Conservation (phyloP, 2,888 invertebrate genomes). For the Belgica antarctica region DNA sequence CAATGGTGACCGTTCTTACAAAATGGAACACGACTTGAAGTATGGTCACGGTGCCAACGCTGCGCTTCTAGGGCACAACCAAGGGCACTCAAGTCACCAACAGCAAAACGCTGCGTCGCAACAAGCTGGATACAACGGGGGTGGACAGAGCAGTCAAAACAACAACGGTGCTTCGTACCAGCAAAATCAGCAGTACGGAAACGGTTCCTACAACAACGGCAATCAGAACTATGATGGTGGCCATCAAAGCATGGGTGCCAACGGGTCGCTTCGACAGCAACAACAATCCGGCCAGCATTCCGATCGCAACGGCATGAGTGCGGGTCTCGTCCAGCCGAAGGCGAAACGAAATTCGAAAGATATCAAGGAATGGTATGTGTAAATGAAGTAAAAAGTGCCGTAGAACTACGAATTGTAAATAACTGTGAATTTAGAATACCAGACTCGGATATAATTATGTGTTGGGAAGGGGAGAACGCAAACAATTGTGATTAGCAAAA, state of each 20-base stretch:
- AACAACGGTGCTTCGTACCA: constrained; percentile 50
- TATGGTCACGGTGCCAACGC: constrained; percentile 78
- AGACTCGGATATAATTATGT: too few relatives aligned
- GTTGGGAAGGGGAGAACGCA: background rate
- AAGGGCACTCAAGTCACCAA: constrained; percentile 39
- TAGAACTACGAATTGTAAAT: constrained; percentile 21
- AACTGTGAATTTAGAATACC: constrained; percentile 5
- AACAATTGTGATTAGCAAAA: constrained; percentile 9
- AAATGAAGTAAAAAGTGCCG: constrained; percentile 51
- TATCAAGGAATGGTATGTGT: constrained; percentile 96
- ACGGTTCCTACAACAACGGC: constrained; percentile 56
- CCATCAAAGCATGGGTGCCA: constrained; percentile 46
- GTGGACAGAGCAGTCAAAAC: constrained; percentile 11
- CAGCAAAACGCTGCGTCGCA: constrained; percentile 47
- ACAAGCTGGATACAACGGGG: constrained; percentile 44
- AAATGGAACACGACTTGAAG: constrained; percentile 82
- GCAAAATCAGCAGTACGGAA: constrained; percentile 53
- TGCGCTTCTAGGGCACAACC: constrained; percentile 66
- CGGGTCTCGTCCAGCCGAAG: constrained; percentile 56
- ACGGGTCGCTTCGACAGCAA: constrained; percentile 56
- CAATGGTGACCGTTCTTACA: constrained; percentile 85
- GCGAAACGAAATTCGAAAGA: constrained; percentile 80
- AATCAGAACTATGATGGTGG: constrained; percentile 55
- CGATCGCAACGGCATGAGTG: constrained; percentile 52
- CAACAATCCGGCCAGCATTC: constrained; percentile 4